Evolutionary conservation across 2,797 vertebrate species (phyloP).

Genomic region (Cephalopachus bancanus): DNA sequence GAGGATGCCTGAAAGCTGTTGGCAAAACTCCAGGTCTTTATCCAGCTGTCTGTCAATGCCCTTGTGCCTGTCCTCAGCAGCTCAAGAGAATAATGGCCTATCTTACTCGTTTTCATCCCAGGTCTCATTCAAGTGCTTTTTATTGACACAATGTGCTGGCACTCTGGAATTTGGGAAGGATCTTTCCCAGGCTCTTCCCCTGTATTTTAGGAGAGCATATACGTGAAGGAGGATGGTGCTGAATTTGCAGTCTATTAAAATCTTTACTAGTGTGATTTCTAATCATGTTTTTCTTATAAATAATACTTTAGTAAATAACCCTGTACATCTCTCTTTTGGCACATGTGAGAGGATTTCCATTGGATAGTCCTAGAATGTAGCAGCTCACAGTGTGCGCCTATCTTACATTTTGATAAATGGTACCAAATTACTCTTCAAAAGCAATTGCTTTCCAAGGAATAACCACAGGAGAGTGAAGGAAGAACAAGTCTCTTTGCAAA

Average conservation of each 20-base stretch:
- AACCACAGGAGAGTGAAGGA: background rate
- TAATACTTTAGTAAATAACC: background rate
- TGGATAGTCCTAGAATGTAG: conserved; percentile 18
- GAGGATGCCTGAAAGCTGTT: background rate
- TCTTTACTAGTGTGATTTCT: conserved; percentile 25
- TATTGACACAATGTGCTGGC: background rate
- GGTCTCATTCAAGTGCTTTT: conserved; percentile 39
- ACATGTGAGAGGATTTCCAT: background rate
- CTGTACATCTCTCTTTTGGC: background rate
- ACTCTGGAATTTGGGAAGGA: background rate
- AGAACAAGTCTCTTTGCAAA: background rate
- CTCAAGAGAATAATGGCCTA: conserved; percentile 25
- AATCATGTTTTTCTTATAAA: conserved; percentile 8
- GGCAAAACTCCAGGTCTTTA: background rate
- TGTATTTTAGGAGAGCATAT: background rate
- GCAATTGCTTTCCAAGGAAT: conserved; percentile 46
- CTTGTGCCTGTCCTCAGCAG: background rate
- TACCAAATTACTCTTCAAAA: conserved; percentile 44
- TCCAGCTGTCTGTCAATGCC: background rate
- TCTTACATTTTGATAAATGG: background rate
- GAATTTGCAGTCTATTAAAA: background rate
- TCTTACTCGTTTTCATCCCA: conserved; percentile 15
- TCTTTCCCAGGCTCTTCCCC: background rate
- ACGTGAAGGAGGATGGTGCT: background rate
- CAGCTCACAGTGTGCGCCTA: background rate